Evolutionary conservation across 2,797 vertebrate species (phyloP).

Genomic region (Apogon talboti): DNA sequence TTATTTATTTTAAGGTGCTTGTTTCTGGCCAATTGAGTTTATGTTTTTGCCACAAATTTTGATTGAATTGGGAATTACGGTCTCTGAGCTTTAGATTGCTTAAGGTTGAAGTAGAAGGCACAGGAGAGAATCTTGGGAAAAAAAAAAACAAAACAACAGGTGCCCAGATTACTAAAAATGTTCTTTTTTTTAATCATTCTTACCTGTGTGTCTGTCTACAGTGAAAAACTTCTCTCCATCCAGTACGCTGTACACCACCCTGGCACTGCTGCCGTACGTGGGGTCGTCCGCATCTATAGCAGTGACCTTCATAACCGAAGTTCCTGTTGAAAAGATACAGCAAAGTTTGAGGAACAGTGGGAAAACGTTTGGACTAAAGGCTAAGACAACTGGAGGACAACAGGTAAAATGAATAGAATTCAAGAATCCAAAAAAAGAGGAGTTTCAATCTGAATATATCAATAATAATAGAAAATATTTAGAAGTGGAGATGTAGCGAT

Average conservation of each 20-base stretch:
- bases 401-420: conserved; percentile 4
- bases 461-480: too few species aligned
- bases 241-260: conserved; percentile 94
- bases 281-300: conserved; percentile 97
- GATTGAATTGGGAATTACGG: conserved; percentile 42
- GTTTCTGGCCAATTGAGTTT: conserved; percentile 42
- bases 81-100: conserved; percentile 31
- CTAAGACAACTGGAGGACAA: conserved; percentile 1
- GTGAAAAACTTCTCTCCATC: conserved; percentile 94
- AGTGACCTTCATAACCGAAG: conserved; percentile 97
- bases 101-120: conserved; percentile 4
- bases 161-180: neutral
- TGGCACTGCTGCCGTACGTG: conserved; percentile 94
- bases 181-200: conserved; percentile 44
- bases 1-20: conserved; percentile 14
- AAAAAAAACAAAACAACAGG: neutral
- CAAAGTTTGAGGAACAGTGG: conserved; percentile 9
- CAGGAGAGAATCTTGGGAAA: neutral
- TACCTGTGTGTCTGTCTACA: conserved; percentile 94
- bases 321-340: conserved; percentile 84
- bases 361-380: neutral
- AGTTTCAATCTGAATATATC: neutral
- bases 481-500: too few species aligned
- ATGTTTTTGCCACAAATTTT: conserved; percentile 21
- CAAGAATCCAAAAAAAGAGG: neutral